Evolutionary conservation across 1,140 invertebrate species (phyloP), one percentile per base, ranked within the genome.

Genomic region (Saccostrea glomerata): DNA sequence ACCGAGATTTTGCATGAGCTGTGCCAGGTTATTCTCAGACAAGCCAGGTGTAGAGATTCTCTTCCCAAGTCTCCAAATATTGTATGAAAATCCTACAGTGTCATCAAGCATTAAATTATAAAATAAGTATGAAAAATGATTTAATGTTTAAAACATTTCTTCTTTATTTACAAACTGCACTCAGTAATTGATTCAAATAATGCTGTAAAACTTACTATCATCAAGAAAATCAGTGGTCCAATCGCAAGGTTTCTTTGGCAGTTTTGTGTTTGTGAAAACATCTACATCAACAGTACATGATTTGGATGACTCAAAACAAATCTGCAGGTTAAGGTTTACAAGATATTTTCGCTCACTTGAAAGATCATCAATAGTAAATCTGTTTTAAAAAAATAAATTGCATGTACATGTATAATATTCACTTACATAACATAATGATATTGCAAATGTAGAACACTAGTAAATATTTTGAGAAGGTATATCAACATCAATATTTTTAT

Each of bases 291-390:
- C 40, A 56, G 88, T 54, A 88, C 90, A 91, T 6, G 82, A 12
- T 13, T 82, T 87, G 70, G 55, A 40, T 12, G 73, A 36, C 25
- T 91, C 90, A 86, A 91, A 89, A 83, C 90, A 91, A n/a, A 89
- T 55, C 63, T 86, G 86, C 4, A 91, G 47, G 82, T 91, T 88
- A 40, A 91, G 40, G 54, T 89, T 89, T 20, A 91, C 36, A 23
- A 87, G 55, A 47, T 84, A 91, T 82, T 89, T 89, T 55, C 54
- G 47, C 55, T 91, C 90, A 17, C 58, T 85, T 55, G 47, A 40
- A 6, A 90, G 30, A 82, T 91, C 87, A 30, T 88, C 88, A n/a
- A 91, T 84, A 12, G 84, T 85, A 82, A 90, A 91, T n/a, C 89
- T 91, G 88, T 17, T 15, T 15, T 30, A 20, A 84, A 36, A 82